Evolutionary conservation across 2,797 vertebrate species (phyloP), one percentile per base, ranked within the genome.

Genomic region (Sebastolobus altivelis): DNA sequence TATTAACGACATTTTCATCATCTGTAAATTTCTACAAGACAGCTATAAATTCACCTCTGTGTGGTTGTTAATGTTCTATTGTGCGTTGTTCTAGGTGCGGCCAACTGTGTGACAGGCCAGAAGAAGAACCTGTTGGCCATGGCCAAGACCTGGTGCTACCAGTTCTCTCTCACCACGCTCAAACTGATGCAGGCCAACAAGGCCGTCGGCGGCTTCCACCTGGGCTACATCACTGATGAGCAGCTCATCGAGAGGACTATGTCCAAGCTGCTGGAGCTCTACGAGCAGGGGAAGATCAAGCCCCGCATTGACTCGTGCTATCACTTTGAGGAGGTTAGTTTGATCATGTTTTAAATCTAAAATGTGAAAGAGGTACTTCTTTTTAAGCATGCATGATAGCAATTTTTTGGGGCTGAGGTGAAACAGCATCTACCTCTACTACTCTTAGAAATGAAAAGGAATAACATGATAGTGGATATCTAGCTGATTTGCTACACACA

Each of bases 131-230:
- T 98, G 74, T 56, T 98, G 92, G 96, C 96, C 25, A 72, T 98
- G 89, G 97, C 97, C 0, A 98, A 97, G 92, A 96, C 95, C 6
- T 99, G 98, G 98, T 98, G 97, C 96, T 96, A 97, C 93, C 97
- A 98, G 94, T 96, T 99, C 87, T 97, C 95, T 1, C 96, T 98
- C 91, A 95, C 79, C 16, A 92, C 96, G 13, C 71, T 97, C 90
- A 97, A 97, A 85, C 96, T 99, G 81, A 95, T 98, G 62, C 95
- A 95, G 40, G 82, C 96, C 80, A 98, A 98, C 93, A 97, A 97
- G 69, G 95, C 96, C 1, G 92, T 99, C 72, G 95, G 96, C 2
- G 97, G 98, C 85, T 97, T 96, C 90, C 90, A 97, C 78, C 93
- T 99, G 81, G 96, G 96, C 55, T 91, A 94, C 75, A 76, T 98